Evolutionary conservation across 2,888 invertebrate genomes (phyloP).

Genomic region (Caenorhabditis doughertyi): DNA sequence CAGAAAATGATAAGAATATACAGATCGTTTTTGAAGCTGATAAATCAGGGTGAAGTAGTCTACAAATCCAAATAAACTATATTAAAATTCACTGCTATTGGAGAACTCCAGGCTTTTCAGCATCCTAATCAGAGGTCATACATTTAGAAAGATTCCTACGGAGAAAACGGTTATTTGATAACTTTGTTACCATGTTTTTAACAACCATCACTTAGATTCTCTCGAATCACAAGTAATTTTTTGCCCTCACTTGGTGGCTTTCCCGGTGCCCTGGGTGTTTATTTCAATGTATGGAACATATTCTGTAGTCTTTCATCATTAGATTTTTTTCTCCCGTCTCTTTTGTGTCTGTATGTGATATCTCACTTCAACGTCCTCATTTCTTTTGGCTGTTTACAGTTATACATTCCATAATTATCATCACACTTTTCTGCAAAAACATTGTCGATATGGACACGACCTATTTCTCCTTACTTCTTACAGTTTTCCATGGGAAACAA

Average conservation of each 20-base stretch:
- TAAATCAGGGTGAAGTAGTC: no score
- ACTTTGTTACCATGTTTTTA: no score
- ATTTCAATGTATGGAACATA: not conserved
- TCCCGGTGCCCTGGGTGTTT: not conserved
- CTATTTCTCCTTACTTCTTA: slow-evolving; percentile 11
- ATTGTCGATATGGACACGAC: not conserved
- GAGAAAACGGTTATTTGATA: no score
- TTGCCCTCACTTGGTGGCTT: no score
- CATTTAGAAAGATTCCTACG: no score
- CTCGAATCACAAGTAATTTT: no score
- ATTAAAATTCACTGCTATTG: no score
- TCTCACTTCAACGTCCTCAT: slow-evolving; percentile 17
- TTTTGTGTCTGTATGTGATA: slow-evolving; percentile 22
- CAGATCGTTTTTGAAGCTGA: no score
- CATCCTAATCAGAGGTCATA: no score
- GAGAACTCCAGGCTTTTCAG: no score
- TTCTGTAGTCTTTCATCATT: slow-evolving; percentile 1
- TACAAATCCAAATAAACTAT: no score
- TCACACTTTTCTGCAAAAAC: slow-evolving; percentile 23
- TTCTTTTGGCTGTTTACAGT: slow-evolving; percentile 33
- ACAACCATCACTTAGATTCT: no score
- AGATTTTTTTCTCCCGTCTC: not conserved
- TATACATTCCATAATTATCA: slow-evolving; percentile 25
- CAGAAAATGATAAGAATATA: not conserved
- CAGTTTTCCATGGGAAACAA: not conserved